Evolutionary conservation across 1,140 invertebrate genomes (phyloP).

Genomic region (Diplogasteroides magnus): DNA sequence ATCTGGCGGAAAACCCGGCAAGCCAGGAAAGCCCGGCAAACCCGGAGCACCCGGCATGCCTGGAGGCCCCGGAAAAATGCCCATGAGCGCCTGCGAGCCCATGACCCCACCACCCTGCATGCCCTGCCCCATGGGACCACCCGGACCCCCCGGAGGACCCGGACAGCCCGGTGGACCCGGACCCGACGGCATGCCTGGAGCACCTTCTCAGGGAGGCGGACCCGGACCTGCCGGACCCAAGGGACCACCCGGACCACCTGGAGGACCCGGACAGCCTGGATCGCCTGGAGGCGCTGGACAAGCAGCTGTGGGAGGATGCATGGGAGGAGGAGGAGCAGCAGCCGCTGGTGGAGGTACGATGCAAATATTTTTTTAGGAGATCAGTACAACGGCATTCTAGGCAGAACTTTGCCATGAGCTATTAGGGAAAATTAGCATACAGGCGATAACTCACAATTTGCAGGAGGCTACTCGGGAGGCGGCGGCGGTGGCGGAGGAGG

Average conservation of each 20-base stretch:
- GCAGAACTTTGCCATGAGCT: no score
- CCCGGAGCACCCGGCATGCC: conserved; percentile 23
- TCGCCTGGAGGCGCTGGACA: conserved; percentile 15
- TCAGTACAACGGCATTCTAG: no score
- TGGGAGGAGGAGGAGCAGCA: no score
- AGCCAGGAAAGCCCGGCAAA: conserved; percentile 18
- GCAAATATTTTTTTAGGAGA: no score
- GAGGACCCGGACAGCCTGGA: conserved; percentile 18
- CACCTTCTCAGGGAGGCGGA: conserved; percentile 22
- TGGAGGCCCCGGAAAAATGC: conserved; percentile 21
- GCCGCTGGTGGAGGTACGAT: no score
- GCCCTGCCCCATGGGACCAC: conserved; percentile 30
- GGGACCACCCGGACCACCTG: conserved; percentile 22
- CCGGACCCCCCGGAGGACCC: conserved; percentile 29
- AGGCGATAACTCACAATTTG: no score
- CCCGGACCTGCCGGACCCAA: conserved; percentile 22
- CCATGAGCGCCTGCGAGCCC: conserved; percentile 19
- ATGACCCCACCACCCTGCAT: conserved; percentile 30
- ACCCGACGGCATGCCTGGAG: conserved; percentile 15
- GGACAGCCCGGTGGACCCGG: conserved; percentile 22
- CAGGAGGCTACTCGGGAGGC: no score
- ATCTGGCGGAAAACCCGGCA: conserved; percentile 23
- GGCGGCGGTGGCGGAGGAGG: no score
- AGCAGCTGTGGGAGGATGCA: conserved; percentile 21
- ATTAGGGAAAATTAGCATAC: no score